Evolutionary conservation across 2,888 invertebrate species (phyloP).

Genomic region (Sericinus montela): DNA sequence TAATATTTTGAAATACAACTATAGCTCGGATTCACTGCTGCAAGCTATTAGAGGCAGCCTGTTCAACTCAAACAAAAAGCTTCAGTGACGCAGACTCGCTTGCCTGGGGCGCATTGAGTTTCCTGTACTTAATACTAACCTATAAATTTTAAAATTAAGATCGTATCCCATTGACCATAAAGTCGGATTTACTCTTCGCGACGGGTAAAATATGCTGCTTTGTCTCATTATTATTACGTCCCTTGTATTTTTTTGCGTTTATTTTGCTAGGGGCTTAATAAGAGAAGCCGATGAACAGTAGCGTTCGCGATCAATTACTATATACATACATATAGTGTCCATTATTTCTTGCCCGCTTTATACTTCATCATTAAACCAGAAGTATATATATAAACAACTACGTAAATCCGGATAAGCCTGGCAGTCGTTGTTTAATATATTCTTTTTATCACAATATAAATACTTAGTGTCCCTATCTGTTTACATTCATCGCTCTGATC

Average conservation of each 20-base stretch:
- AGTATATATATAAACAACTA: too few relatives aligned
- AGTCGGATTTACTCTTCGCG: conserved; percentile 49
- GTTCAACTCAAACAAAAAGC: conserved; percentile 75
- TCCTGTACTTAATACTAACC: conserved; percentile 48
- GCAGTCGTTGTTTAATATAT: too few relatives aligned
- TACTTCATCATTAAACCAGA: too few relatives aligned
- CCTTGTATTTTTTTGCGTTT: conserved; percentile 73
- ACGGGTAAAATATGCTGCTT: conserved; percentile 51
- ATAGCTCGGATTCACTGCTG: conserved; percentile 66
- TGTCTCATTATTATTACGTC: conserved; percentile 69
- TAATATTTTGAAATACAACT: conserved; percentile 76
- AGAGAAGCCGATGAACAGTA: conserved; percentile 57
- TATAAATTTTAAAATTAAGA: conserved; percentile 60
- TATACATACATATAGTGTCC: conserved; percentile 16
- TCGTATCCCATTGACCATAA: conserved; percentile 56
- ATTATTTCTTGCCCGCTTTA: neutral
- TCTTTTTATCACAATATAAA: too few relatives aligned
- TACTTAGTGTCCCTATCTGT: too few relatives aligned
- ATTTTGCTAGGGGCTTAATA: conserved; percentile 61
- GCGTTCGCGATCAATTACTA: conserved; percentile 34
- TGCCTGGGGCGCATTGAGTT: conserved; percentile 54
- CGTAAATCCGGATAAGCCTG: too few relatives aligned
- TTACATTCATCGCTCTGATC: too few relatives aligned
- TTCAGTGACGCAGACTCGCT: conserved; percentile 61
- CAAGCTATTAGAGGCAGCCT: conserved; percentile 77